Evolutionary conservation across 2,113 vertebrate species (phyloP), one percentile per base, ranked within the genome.

Genomic region (Amazona guildingii): DNA sequence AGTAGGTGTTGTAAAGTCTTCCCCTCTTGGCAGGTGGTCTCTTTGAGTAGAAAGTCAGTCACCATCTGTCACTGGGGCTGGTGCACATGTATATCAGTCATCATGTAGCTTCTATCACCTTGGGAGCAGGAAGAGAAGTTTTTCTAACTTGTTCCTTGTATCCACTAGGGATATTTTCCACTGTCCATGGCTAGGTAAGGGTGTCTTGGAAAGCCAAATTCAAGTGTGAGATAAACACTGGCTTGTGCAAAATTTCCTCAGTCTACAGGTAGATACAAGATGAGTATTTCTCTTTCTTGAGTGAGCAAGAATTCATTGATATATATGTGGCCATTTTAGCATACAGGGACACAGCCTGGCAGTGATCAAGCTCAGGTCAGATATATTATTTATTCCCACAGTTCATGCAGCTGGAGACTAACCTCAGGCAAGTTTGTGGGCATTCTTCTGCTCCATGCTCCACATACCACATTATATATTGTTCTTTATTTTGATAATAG

Each of bases 201-300:
- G 5, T 7, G 6, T 7, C 46, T 20, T 43, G 46, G 37, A 59
- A 90, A 93, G 2, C 7, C n/a, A 18, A n/a, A 41, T 69, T 83
- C 59, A 75, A 13, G 1, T 0, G 7, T 19, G 39, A 73, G 15
- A 21, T 6, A 28, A 57, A 19, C 27, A 7, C 6, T 1, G 1
- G 3, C 41, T 70, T 39, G 23, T 72, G 33, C 17, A 44, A 31
- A 43, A 48, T 7, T 48, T 44, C 49, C 23, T 62, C 25, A 3
- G 3, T 3, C 19, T 25, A 13, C 57, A 52, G 1, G 6, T 6
- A 27, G 33, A 6, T 3, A 17, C 17, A 27, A 15, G 20, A 33
- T 31, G 41, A 6, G 17, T 39, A 15, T 86, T 82, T 41, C 35
- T 46, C 10, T 17, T 49, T 7, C n/a, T 61, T n/a, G 52, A 55